Conservation (phyloP, 1,140 invertebrate genomes). For the Subanguina moxae region DNA sequence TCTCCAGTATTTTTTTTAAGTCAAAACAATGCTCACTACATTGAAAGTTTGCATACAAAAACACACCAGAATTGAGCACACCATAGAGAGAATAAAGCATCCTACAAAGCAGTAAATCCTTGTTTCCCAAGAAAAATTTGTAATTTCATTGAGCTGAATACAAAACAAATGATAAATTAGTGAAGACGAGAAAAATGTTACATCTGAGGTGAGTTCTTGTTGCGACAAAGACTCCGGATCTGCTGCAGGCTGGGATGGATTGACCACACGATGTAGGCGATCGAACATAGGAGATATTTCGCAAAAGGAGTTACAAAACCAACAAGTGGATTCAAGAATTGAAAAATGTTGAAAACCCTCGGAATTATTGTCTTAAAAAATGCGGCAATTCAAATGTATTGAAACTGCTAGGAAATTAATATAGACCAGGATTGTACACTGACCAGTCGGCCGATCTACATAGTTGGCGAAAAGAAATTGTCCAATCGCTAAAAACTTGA, state of each 20-base stretch:
- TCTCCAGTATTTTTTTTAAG: no score
- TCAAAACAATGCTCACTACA: no score
- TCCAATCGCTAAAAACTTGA: no score
- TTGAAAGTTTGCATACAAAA: not conserved
- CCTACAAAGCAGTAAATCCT: constrained; percentile 46
- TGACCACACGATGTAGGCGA: constrained; percentile 3
- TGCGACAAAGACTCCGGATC: constrained; percentile 24
- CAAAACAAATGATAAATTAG: constrained; percentile 7
- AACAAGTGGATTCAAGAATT: no score
- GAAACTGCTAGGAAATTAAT: no score
- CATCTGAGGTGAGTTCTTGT: constrained; percentile 23
- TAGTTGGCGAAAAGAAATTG: no score
- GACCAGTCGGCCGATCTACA: no score
- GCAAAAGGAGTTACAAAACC: no score
- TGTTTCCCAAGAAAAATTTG: constrained; percentile 34
- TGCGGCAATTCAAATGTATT: no score
- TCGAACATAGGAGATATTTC: constrained; percentile 4
- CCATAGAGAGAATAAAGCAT: constrained; percentile 34
- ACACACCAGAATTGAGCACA: constrained; percentile 36
- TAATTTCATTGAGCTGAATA: constrained; percentile 33
- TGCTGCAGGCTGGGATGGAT: constrained; percentile 3
- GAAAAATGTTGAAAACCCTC: no score
- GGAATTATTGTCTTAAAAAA: no score
- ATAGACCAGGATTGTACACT: no score
- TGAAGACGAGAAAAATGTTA: constrained; percentile 2